Conservation (phyloP, 2,888 invertebrate genomes). For the Ichneumoninae sp. region DNA sequence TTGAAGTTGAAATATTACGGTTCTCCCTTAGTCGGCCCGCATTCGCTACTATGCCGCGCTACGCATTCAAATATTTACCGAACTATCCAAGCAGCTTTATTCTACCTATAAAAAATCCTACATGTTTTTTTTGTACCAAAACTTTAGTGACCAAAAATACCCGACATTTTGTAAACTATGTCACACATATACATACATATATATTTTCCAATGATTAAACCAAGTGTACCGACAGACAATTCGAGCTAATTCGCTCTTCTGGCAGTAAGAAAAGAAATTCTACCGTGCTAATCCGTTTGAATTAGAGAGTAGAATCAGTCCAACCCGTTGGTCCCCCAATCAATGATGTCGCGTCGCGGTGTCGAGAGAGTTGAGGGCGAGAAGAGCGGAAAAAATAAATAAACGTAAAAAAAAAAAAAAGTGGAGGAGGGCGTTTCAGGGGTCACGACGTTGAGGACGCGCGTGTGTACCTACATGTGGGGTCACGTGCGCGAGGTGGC, state of each 20-base stretch:
- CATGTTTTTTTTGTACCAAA: too few species aligned
- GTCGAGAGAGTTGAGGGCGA: slow-evolving; percentile 49
- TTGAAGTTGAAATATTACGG: too few species aligned
- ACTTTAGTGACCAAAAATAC: too few species aligned
- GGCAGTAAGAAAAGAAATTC: slow-evolving; percentile 23
- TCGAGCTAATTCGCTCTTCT: slow-evolving; percentile 15
- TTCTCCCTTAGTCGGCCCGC: too few species aligned
- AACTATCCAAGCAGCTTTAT: too few species aligned
- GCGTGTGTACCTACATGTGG: slow-evolving; percentile 2
- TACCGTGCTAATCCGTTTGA: slow-evolving; percentile 31
- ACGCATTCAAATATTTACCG: too few species aligned
- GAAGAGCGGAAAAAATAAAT: slow-evolving; percentile 10
- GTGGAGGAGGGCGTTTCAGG: slow-evolving; percentile 16
- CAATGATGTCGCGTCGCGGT: slow-evolving; percentile 44
- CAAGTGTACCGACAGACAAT: neutral
- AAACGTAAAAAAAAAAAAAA: slow-evolving; percentile 6
- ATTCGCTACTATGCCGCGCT: too few species aligned
- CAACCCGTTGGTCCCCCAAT: slow-evolving; percentile 61
- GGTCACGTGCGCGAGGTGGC: slow-evolving; percentile 69
- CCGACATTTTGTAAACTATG: too few species aligned
- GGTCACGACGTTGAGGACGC: slow-evolving; percentile 64
- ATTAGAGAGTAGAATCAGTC: slow-evolving; percentile 57
- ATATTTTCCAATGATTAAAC: neutral
- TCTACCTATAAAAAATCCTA: too few species aligned
- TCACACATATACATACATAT: too few species aligned